Evolutionary conservation across 2,888 invertebrate genomes (phyloP), one percentile per base, ranked within the genome.

Genomic region (Clanis bilineata): DNA sequence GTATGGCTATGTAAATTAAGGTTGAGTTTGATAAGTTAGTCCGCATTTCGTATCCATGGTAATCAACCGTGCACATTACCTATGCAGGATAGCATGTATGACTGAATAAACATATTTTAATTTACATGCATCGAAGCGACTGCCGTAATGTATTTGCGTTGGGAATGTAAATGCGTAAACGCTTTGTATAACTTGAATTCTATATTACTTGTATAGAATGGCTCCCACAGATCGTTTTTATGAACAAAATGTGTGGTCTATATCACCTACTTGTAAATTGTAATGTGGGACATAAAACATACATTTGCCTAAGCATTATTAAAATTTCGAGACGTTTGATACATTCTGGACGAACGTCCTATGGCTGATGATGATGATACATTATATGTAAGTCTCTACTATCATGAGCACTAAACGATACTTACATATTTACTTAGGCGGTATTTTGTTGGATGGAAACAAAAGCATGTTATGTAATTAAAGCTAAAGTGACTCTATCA

Each of bases 41-140:
- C 5, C 15, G 10, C 25, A 23, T 55, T 28, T 15, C 63, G 62
- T 65, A 71, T 62, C 70, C 70, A 65, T 70, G 74, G 77, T 78
- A 77, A 74, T 75, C 64, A 70, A 58, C 59, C 59, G 73, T 68
- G 69, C 76, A 72, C 80, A 89, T 89, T 88, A 86, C 75, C 77
- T 83, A 90, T 90, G 88, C 90, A 86, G 83, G 86, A 82, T 86
- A 82, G 83, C 83, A 77, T 79, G 80, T 83, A 82, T 80, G 79
- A 81, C 83, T 88, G 91, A 90, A 90, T 90, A 90, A 88, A 90
- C 91, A 90, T 87, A 79, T 79, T 76, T 74, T 86, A 78, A 88
- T 92, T 91, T 87, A 88, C 90, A 92, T 92, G 91, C 90, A 90
- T 86, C 88, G 85, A 77, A 84, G 90, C 82, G 73, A 80, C 88